Evolutionary conservation across 2,888 invertebrate genomes (phyloP).

Genomic region (Petrolisthes manimaculis): DNA sequence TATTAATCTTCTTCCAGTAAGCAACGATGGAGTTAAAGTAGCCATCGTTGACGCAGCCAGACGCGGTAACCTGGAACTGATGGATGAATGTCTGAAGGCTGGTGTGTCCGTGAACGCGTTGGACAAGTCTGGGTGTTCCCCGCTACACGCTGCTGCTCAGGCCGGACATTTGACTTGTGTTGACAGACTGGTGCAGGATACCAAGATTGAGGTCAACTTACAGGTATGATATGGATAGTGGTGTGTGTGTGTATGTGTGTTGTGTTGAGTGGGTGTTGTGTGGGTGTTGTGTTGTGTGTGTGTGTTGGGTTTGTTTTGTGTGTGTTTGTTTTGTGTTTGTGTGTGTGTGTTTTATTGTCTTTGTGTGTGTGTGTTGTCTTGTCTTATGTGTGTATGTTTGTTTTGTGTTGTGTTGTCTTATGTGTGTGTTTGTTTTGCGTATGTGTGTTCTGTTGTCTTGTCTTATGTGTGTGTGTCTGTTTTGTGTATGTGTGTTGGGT

Average conservation of each 20-base stretch:
- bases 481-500: no score
- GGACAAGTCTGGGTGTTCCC: slow-evolving; percentile 77
- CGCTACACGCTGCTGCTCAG: slow-evolving; percentile 78
- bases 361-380: no score
- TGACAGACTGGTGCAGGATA: slow-evolving; percentile 72
- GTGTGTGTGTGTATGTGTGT: neutral
- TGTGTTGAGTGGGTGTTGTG: neutral
- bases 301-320: neutral
- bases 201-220: slow-evolving; percentile 72
- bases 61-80: slow-evolving; percentile 76
- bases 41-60: slow-evolving; percentile 79
- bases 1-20: slow-evolving; percentile 28
- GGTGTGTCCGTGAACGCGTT: slow-evolving; percentile 77
- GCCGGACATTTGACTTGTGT: slow-evolving; percentile 76
- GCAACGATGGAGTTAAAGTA: slow-evolving; percentile 67
- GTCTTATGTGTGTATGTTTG: no score
- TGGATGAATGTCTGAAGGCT: slow-evolving; percentile 75
- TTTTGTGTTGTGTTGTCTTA: no score
- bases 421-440: no score
- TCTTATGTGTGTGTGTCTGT: no score
- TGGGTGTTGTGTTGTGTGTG: neutral
- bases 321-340: neutral
- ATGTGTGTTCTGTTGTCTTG: no score
- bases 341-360: neutral
- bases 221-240: slow-evolving; percentile 69